Conservation (phyloP, 2,113 vertebrate genomes). For the Thalassarche chlororhynchos region DNA sequence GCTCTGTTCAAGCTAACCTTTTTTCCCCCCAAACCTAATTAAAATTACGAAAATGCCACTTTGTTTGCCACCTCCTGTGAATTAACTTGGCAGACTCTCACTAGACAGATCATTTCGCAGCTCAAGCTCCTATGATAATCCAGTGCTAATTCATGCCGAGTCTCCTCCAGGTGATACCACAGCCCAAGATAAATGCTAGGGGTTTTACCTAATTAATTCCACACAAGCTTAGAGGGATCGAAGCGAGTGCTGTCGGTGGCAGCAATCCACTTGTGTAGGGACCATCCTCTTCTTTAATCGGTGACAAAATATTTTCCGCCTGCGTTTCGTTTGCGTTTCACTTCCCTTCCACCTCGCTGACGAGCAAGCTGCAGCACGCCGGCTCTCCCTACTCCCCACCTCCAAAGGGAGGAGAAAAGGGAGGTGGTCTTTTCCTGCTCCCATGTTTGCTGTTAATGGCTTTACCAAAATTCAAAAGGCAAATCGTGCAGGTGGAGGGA, state of each 20-base stretch:
- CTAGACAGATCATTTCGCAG: background rate
- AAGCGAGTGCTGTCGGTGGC: background rate
- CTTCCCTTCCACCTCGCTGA: background rate
- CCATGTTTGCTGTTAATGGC: background rate
- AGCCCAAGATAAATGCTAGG: background rate
- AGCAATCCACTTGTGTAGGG: background rate
- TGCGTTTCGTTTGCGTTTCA: background rate
- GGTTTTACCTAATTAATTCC: constrained; percentile 30
- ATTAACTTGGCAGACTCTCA: background rate
- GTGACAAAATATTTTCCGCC: background rate
- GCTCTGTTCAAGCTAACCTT: background rate
- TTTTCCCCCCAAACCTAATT: background rate
- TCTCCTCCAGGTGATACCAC: constrained; percentile 37
- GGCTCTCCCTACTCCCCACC: background rate
- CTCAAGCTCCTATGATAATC: background rate
- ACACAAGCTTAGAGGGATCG: background rate
- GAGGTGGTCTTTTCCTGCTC: background rate
- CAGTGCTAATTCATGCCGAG: background rate
- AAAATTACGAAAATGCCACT: background rate
- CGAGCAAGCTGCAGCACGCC: background rate
- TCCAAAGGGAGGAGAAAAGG: background rate
- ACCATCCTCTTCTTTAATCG: background rate
- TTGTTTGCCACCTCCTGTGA: background rate
- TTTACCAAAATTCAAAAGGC: constrained; percentile 4
- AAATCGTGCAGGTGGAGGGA: background rate